Conservation (phyloP, 2,797 vertebrate genomes). For the Carduelis carduelis region DNA sequence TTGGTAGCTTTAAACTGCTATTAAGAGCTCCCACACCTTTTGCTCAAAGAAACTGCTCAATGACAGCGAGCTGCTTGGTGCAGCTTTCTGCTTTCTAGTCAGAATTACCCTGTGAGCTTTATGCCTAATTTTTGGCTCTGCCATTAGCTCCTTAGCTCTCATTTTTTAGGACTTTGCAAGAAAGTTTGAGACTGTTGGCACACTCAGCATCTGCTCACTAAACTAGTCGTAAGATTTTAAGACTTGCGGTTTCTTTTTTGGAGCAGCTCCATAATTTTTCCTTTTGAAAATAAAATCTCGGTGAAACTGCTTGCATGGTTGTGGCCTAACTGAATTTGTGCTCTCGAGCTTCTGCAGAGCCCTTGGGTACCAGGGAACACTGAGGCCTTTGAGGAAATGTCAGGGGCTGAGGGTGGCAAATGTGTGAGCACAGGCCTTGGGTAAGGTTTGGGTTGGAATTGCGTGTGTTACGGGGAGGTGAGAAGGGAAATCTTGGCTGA, state of each 20-base stretch:
- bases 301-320: neutral
- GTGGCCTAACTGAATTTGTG: slow-evolving; percentile 3
- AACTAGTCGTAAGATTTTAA: slow-evolving; percentile 30
- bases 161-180: neutral
- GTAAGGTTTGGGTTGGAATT: neutral
- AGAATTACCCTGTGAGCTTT: neutral
- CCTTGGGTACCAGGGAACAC: neutral
- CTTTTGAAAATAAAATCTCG: neutral
- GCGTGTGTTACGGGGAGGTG: fast-evolving
- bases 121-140: neutral
- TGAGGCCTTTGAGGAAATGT: neutral
- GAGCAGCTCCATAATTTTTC: neutral
- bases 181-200: neutral
- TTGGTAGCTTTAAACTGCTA: slow-evolving; percentile 47
- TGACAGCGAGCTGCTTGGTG: neutral
- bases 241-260: slow-evolving; percentile 27
- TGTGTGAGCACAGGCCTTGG: neutral
- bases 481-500: neutral
- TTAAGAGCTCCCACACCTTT: slow-evolving; percentile 59
- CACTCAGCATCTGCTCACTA: neutral
- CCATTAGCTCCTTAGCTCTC: neutral
- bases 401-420: neutral
- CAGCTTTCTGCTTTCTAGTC: neutral
- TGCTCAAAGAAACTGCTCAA: neutral
- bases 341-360: neutral